Evolutionary conservation across 2,888 invertebrate species (phyloP).

Genomic region (Loripinus fragilis): DNA sequence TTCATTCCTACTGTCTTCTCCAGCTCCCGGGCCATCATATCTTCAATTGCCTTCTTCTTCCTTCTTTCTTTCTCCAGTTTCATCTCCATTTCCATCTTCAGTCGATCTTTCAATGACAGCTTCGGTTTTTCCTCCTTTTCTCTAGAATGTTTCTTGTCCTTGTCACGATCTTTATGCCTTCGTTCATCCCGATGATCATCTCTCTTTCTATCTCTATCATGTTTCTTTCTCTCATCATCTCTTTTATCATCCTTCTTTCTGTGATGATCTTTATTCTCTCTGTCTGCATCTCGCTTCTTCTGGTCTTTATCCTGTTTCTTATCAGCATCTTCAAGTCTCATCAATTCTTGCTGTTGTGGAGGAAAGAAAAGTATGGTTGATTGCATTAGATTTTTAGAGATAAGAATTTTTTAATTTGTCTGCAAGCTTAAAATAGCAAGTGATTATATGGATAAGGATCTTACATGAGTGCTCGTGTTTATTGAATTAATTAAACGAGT

Average conservation of each 20-base stretch:
- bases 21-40: conserved; percentile 67
- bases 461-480: too few relatives aligned
- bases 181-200: conserved; percentile 29
- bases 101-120: conserved; percentile 56
- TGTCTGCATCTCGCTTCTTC: conserved; percentile 33
- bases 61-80: conserved; percentile 60
- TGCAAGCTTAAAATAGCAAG: too few relatives aligned
- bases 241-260: conserved; percentile 29
- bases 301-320: neutral
- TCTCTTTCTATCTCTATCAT: conserved; percentile 29
- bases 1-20: conserved; percentile 60
- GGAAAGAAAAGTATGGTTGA: too few relatives aligned
- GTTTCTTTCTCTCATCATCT: conserved; percentile 25
- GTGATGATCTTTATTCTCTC: conserved; percentile 29
- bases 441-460: too few relatives aligned
- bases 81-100: conserved; percentile 60
- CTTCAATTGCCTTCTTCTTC: conserved; percentile 66
- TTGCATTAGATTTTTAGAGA: too few relatives aligned
- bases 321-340: conserved; percentile 35
- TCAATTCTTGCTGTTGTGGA: conserved; percentile 48
- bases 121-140: conserved; percentile 49
- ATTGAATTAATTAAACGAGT: too few relatives aligned
- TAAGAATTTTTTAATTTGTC: too few relatives aligned
- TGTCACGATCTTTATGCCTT: conserved; percentile 39
- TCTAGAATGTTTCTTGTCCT: conserved; percentile 44